Base-by-base conservation (phyloP, 2,113 vertebrate genomes). In the Toxostoma redivivum region DNA sequence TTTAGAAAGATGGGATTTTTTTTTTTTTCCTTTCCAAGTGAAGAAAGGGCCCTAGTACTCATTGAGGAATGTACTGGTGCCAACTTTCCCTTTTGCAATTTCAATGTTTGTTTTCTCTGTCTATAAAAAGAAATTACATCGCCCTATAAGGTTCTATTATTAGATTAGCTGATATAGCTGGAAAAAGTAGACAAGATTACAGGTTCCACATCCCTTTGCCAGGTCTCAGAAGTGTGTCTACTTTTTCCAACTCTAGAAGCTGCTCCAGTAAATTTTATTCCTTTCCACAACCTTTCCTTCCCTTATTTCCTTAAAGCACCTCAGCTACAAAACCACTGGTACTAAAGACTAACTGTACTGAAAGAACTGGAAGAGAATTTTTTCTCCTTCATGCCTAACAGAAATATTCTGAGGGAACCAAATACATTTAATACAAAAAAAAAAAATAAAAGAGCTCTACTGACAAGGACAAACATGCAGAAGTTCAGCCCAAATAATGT, bases 111-210 rank as follows among this genome's bases (percentile, higher is more conserved):
- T 90, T 96, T 95, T 96, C 79, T 88, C 62, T 60, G 42, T 80
- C 87, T 95, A 92, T 96, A 93, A 94, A 94, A 77, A 95, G 94
- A 81, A 90, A 82, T 94, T 77, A 82, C 85, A 88, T 88, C 0
- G 6, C 47, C 27, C 30, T 69, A n/a, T 58, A 88, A 82, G 95
- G 44, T 74, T 90, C 81, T 94, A 90, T 90, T 92, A 88, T 88
- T 90, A 96, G 88, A 94, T 93, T 90, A 96, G 85, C 82, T 94
- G 95, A 93, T 94, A 83, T 4, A 90, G 82, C 38, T 90, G 96
- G 95, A 94, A 94, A 93, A 96, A 93, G 64, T 31, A 38, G 91
- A 94, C 88, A 62, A 60, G 83, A 92, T 74, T 92, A 78, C 64
- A 81, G 72, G 88, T 94, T 94, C 88, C 81, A 82, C 4, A 2